Evolutionary conservation across 37 sponge, comb jelly and placozoan species (phyloP), one percentile per base, ranked within the genome.

Genomic region (Beroe forskalii): DNA sequence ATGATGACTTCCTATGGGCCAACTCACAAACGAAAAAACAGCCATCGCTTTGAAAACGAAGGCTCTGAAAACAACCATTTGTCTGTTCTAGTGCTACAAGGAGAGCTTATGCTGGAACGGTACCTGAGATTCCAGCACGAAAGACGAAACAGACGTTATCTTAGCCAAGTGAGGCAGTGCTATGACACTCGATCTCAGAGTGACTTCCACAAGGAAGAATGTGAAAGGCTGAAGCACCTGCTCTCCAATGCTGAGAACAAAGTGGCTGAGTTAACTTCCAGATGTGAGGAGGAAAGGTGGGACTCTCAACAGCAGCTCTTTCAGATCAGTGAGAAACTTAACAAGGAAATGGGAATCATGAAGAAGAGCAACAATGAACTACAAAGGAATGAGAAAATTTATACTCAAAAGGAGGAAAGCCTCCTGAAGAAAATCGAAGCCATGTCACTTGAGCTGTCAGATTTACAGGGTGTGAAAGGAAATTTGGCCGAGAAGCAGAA

Each of bases 71-170:
- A 32, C 38, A 69, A 35, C 72, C 72, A 69, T 1, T 36, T 32
- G 12, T 27, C 72, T n/a, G 55, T 80, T 14, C 38, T 43, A 28
- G 86, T 44, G 1, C 55, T 80, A 24, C 38, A 80, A 44, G 86
- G 86, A 1, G 86, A 80, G 31, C 55, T 80, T 1, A 80, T 80
- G 86, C 30, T 80, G 55, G 86, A 80, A 37, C 28, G 35, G 27
- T 80, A 80, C 86, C 55, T 80, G 55, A 41, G 86, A 80, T 80
- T 44, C 55, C 86, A 80, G 20, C 86, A 80, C 86, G 55, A 80
- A 48, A 80, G 86, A 42, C 44, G 86, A 23, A 80, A 80, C 31
- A 80, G 86, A 27, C 43, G 86, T 12, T 80, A 80, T 44, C 86
- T 80, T 12, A 80, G 86, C 35, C 44, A 80, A 25, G 86, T 80